Percentiles rank a stretch among this genome's conserved stretches.
Conservation (phyloP, 2,113 vertebrate species). For the Oncorhynchus gorbuscha region DNA sequence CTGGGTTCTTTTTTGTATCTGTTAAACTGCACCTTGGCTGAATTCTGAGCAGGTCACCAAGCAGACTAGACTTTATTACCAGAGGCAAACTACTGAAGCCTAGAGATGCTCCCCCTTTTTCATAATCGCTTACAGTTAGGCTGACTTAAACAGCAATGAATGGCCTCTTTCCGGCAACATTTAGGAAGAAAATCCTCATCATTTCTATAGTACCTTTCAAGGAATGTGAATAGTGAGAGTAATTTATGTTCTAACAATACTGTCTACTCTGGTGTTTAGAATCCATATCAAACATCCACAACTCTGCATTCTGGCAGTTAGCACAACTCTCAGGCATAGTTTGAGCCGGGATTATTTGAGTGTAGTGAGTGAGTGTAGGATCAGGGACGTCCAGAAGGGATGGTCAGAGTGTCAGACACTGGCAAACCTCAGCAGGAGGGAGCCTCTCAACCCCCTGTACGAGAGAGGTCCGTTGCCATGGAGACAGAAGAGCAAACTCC, state of each 20-base stretch:
- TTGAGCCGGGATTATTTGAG: slow-evolving; percentile 2
- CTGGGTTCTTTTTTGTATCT: background rate
- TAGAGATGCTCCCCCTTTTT: background rate
- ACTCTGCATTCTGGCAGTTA: background rate
- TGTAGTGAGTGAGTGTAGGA: background rate
- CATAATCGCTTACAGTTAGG: background rate
- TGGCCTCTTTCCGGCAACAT: background rate
- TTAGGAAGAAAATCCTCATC: slow-evolving; percentile 31
- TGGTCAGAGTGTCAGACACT: slow-evolving; percentile 9
- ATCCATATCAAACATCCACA: background rate
- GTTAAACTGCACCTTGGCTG: background rate
- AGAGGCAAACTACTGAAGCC: background rate
- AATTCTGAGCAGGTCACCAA: background rate
- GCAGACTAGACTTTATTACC: background rate
- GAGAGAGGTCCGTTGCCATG: slow-evolving; percentile 58
- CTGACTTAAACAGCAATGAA: background rate
- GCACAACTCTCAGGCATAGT: background rate
- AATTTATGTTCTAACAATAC: background rate
- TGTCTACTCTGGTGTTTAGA: background rate
- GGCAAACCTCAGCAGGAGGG: slow-evolving; percentile 9
- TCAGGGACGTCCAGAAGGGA: slow-evolving; percentile 22
- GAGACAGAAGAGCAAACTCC: slow-evolving; percentile 51
- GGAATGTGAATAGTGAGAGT: background rate
- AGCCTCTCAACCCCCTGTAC: slow-evolving; percentile 34
- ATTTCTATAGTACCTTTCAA: slow-evolving; percentile 44